Percentiles rank a stretch among this genome's conserved stretches.
Conservation (phyloP, 35 echinoderm and acorn worm species). For the Chiridota heheva region DNA sequence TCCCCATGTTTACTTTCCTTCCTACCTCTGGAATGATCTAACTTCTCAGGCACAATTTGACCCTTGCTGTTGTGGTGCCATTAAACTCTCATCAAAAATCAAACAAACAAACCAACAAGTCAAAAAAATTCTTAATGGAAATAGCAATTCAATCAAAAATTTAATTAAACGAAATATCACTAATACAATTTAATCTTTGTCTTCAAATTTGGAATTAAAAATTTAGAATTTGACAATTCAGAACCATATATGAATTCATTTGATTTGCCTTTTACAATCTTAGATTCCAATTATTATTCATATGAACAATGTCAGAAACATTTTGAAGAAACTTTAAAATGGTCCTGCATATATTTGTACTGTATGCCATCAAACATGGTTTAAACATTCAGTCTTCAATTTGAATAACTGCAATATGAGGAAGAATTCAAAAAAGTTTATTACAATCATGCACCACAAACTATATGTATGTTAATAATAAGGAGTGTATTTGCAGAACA, state of each 20-base stretch:
- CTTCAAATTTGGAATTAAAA: neutral
- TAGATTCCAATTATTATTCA: neutral
- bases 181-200: neutral
- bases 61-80: too few species aligned
- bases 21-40: too few species aligned
- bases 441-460: neutral
- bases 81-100: too few species aligned
- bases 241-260: neutral
- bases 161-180: neutral
- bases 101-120: neutral
- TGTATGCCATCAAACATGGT: conserved; percentile 20
- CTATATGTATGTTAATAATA: neutral
- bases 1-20: too few species aligned
- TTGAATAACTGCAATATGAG: neutral
- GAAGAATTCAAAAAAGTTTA: neutral
- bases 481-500: neutral
- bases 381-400: neutral
- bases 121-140: neutral
- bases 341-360: conserved; percentile 21
- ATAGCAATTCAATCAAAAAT: neutral
- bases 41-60: too few species aligned
- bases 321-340: neutral
- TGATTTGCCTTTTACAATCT: neutral
- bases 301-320: neutral
- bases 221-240: neutral